Evolutionary conservation across 1,140 invertebrate species (phyloP), one percentile per base, ranked within the genome.

Genomic region (Araneus ventricosus): DNA sequence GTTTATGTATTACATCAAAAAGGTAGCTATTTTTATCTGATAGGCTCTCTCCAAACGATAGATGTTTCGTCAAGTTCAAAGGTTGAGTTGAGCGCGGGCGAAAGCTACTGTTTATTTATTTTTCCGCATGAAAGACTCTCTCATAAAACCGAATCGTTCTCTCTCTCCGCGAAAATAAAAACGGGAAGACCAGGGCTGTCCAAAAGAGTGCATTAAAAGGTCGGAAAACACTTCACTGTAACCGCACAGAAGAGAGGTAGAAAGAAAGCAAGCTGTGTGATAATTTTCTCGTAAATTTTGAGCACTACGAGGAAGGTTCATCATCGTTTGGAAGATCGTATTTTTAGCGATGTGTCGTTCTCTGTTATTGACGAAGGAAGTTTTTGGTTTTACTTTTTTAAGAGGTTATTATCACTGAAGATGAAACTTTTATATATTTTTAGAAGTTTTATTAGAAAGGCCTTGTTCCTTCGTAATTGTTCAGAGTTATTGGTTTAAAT

Each of bases 281-380:
- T 75, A 75, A 75, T 75, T 75, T 75, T 75, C 27, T 75, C 70
- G 30, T 75, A 75, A 75, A 75, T 75, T 75, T 75, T 37, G 37
- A 75, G 70, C 70, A 37, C 70, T 30, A 20, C 17, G 30, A 22
- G 22, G 20, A 75, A 75, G 30, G 34, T 75, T 30, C 30, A 52
- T 52, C n/a, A 67, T 67, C n/a, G 27, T 67, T 67, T n/a, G 24
- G 24, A 27, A 8, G 8, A n/a, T n/a, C 34, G 34, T 75, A 75
- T 75, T 75, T 75, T 75, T 75, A 75, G 70, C 70, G 70, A 4
- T 30, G 30, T 75, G 30, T 37, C 5, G 27, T 75, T 27, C 70
- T 20, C 14, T 7, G 5, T 8, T 37, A 37, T 1, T 34, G 14
- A 75, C 1, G 8, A 30, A 20, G 14, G 4, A 37, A 75, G 10